Evolutionary conservation across 1,140 invertebrate genomes (phyloP), one percentile per base, ranked within the genome.

Genomic region (Scaptomyza montana): DNA sequence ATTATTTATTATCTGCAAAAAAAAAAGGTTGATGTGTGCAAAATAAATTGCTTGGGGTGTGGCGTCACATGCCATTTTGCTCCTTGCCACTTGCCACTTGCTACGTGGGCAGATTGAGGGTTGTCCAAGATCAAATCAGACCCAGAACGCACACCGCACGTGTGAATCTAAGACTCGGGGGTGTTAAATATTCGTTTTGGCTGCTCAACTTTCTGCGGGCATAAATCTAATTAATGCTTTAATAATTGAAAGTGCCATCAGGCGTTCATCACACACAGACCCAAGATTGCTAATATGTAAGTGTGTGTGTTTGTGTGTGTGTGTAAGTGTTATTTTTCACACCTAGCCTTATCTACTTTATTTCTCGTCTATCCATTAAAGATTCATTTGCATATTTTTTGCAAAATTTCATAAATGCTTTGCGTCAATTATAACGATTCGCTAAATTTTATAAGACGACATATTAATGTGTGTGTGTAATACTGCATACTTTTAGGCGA

Each of bases 211-310:
- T 57, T 74, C 60, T 62, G 51, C 56, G 36, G 45, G 9, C 64
- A 49, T 62, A 53, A 57, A 86, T 78, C 75, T 86, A 86, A 85
- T 85, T 86, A 87, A 79, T 86, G 69, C 71, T 69, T 87, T 66
- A 74, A 86, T 81, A 86, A 81, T 87, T 86, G 63, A 80, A 84
- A 77, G 19, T 57, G 33, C 36, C 39, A 54, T 43, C 30, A 39
- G 45, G 59, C 46, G 25, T 43, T 59, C 51, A 62, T 8, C 55
- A 8, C 49, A 51, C 49, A 30, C 39, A 43, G 10, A 9, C 3
- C 55, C 7, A 1, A 13, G 4, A 6, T 46, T 4, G 8, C n/a
- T 57, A 43, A 4, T 5, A n/a, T 8, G 8, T n/a, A 10, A 2
- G n/a, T n/a, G 2, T n/a, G 12, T 28, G 25, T 50, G 28, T 28